Evolutionary conservation across 2,113 vertebrate species (phyloP).

Genomic region (Ochotona princeps): DNA sequence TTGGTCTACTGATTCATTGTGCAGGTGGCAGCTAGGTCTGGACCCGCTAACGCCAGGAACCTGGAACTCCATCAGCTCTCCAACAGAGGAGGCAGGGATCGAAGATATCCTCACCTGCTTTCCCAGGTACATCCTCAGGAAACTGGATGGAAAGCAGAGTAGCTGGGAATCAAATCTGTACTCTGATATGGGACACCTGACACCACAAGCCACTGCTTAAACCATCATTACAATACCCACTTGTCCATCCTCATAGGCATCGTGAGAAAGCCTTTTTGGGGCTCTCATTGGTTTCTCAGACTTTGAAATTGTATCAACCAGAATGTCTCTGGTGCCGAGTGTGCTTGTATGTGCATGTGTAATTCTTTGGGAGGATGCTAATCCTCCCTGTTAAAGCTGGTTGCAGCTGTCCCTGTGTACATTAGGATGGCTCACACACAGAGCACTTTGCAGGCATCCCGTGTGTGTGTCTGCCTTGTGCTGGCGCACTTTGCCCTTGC

Average conservation of each 20-base stretch:
- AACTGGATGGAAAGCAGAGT: too few relatives aligned
- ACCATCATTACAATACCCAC: too few relatives aligned
- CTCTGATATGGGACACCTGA: too few relatives aligned
- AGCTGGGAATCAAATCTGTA: too few relatives aligned
- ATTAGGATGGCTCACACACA: background rate
- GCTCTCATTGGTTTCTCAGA: background rate
- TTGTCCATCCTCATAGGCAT: background rate
- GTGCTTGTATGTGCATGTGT: background rate
- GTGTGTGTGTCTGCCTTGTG: background rate
- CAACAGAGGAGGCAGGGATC: too few relatives aligned
- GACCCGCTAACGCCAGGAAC: too few relatives aligned
- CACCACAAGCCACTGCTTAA: too few relatives aligned
- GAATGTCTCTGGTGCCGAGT: background rate
- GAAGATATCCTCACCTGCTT: too few relatives aligned
- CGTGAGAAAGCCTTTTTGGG: background rate
- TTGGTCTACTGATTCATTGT: too few relatives aligned
- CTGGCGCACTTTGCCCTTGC: rapidly evolving
- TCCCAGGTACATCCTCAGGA: too few relatives aligned
- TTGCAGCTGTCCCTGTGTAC: background rate
- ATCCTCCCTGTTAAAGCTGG: background rate
- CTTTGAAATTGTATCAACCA: background rate
- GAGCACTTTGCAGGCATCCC: background rate
- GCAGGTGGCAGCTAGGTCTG: too few relatives aligned
- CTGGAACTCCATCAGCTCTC: too few relatives aligned
- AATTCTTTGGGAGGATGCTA: background rate